Conservation (phyloP, 2,797 vertebrate genomes). For the Epinephelus coioides region DNA sequence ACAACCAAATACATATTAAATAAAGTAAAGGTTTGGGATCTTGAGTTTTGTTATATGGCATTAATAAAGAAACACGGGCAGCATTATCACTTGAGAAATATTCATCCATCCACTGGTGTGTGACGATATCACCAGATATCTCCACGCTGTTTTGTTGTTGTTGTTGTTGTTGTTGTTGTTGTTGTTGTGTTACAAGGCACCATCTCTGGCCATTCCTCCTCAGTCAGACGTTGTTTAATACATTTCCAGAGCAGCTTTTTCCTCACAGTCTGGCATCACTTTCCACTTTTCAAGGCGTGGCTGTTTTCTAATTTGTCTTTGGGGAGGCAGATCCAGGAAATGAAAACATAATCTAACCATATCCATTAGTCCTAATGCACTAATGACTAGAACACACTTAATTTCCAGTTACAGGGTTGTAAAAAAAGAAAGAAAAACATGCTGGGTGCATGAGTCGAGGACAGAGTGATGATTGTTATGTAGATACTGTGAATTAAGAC, state of each 20-base stretch:
- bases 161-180: not conserved
- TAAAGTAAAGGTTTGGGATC: no score
- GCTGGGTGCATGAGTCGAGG: not conserved
- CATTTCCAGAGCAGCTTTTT: not conserved
- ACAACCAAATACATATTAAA: no score
- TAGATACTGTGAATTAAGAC: not conserved
- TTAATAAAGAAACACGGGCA: no score
- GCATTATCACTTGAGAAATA: no score
- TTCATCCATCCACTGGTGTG: no score
- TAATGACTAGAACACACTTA: slow-evolving; percentile 20
- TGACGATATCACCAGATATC: no score
- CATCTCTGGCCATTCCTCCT: not conserved
- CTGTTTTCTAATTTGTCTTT: slow-evolving; percentile 33
- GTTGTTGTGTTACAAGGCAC: not conserved
- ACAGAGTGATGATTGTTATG: not conserved
- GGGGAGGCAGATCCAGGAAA: slow-evolving; percentile 53
- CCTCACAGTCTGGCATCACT: not conserved
- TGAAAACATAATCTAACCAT: slow-evolving; percentile 25
- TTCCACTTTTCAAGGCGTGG: slow-evolving; percentile 7
- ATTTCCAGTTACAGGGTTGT: slow-evolving; percentile 2
- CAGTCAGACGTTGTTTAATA: not conserved
- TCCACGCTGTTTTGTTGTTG: no score
- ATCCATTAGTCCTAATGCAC: slow-evolving; percentile 63
- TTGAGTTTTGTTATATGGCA: no score
- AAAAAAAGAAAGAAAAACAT: not conserved